Evolutionary conservation across 2,888 invertebrate species (phyloP).

Genomic region (Torymus tubicola): DNA sequence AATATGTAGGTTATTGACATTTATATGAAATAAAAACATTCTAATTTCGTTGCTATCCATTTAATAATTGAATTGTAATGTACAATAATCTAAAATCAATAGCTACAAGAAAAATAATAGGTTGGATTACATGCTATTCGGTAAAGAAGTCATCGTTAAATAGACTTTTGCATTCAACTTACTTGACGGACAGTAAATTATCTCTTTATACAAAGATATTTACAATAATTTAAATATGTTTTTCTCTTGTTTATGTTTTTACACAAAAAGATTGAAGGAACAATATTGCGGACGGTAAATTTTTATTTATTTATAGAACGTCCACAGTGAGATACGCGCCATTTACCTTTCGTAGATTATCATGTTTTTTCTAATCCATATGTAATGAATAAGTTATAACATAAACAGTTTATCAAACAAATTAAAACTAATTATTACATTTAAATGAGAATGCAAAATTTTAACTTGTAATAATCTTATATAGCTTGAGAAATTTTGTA

Average conservation of each 20-base stretch:
- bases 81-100: not conserved
- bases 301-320: not conserved
- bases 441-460: no score
- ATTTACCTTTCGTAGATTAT: not conserved
- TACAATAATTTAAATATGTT: constrained; percentile 30
- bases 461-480: no score
- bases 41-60: not conserved
- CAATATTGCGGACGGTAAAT: constrained; percentile 8
- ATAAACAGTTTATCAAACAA: no score
- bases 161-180: no score
- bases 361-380: no score
- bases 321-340: constrained; percentile 16
- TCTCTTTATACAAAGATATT: constrained; percentile 43
- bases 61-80: constrained; percentile 1
- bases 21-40: constrained; percentile 8
- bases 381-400: no score
- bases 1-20: constrained; percentile 1
- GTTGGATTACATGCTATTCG: no score
- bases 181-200: constrained; percentile 11
- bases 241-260: constrained; percentile 12
- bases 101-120: no score
- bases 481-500: no score
- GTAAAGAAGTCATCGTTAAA: no score
- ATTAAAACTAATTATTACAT: no score
- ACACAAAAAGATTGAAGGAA: constrained; percentile 19